Percentiles rank a stretch among this genome's conserved stretches.
Evolutionary conservation across 2,113 vertebrate genomes (phyloP).

Genomic region (Sapajus apella): DNA sequence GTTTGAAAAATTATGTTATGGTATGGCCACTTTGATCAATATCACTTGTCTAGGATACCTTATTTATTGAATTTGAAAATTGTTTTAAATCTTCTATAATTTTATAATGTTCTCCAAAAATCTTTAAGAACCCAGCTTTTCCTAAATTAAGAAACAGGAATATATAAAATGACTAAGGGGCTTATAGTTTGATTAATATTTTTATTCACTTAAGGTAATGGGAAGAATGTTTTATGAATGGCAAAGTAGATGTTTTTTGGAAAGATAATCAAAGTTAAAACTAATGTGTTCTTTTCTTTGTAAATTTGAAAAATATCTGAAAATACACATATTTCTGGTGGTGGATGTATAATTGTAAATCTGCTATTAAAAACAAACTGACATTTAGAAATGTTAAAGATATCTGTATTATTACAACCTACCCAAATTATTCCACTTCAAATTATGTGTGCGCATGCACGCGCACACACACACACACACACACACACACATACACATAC

Average conservation of each 20-base stretch:
- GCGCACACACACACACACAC: not conserved
- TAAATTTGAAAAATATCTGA: not conserved
- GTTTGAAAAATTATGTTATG: not conserved
- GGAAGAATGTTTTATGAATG: not conserved
- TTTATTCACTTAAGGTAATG: not conserved
- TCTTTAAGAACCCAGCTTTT: not conserved
- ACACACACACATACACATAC: not conserved
- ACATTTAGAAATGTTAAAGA: not conserved
- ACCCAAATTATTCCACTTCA: slow-evolving; percentile 27
- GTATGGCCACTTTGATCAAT: not conserved
- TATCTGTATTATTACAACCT: not conserved
- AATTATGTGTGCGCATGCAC: not conserved
- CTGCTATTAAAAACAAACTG: not conserved
- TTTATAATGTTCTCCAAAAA: not conserved
- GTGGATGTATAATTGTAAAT: not conserved
- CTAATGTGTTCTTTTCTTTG: not conserved
- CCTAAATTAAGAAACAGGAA: not conserved
- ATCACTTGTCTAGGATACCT: not conserved
- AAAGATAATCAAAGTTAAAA: slow-evolving; percentile 3
- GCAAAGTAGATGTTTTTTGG: not conserved
- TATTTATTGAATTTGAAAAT: not conserved
- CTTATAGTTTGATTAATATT: not conserved
- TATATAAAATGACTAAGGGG: not conserved
- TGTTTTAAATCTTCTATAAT: not conserved
- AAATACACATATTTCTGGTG: not conserved